Conservation (phyloP, 92 coral and sea anemone species). For the Porites evermanni region DNA sequence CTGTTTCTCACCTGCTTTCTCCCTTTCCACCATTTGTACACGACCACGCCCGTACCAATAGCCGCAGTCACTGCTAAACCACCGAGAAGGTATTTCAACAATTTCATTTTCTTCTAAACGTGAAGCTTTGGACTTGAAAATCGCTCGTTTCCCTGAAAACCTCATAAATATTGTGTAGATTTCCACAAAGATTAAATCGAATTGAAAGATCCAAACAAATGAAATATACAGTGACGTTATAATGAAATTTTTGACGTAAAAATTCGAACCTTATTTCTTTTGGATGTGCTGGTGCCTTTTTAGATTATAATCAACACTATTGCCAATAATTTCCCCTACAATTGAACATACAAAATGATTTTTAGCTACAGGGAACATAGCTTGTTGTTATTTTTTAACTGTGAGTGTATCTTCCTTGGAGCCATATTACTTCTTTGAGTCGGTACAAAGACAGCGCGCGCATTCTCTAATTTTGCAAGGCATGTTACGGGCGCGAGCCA, state of each 20-base stretch:
- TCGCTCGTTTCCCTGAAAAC: background rate
- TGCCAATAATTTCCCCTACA: too few relatives aligned
- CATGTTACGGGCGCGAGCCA: too few relatives aligned
- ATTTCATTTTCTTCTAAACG: conserved; percentile 3
- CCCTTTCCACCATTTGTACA: conserved; percentile 37
- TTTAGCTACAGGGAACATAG: too few relatives aligned
- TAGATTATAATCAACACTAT: too few relatives aligned
- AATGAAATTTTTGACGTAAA: background rate
- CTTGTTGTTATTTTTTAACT: too few relatives aligned
- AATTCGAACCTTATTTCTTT: background rate
- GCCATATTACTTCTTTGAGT: too few relatives aligned
- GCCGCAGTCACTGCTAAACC: conserved; percentile 12
- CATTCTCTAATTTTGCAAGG: too few relatives aligned
- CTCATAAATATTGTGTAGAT: background rate
- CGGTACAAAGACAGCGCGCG: too few relatives aligned
- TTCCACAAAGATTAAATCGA: background rate
- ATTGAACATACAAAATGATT: too few relatives aligned
- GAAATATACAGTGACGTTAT: background rate
- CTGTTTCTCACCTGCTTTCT: background rate
- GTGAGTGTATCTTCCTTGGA: too few relatives aligned
- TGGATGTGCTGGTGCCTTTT: too few relatives aligned
- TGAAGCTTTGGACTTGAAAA: background rate
- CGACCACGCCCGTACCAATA: background rate
- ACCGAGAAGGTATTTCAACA: conserved; percentile 14
- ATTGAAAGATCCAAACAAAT: background rate